A percentile compares a stretch with the other conserved stretches of the same genome.
phyloP scores from a whole-genome alignment of 2,113 vertebrate species.

The Poeciliopsis retropinna region DNA sequence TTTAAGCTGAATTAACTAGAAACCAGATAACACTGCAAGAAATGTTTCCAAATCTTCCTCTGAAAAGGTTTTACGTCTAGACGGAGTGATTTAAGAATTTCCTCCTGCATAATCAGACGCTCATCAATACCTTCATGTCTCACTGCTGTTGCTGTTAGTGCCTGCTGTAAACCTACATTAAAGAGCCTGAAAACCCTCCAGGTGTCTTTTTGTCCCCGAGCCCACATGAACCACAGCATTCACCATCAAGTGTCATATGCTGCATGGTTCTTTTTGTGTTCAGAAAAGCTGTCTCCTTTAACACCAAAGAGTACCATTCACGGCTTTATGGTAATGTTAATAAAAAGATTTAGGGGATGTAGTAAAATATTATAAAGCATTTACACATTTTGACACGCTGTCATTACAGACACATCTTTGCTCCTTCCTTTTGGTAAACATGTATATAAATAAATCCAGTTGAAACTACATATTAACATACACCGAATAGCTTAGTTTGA shows the following conservation, averaged over 20 bases:
- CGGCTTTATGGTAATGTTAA: slow-evolving; percentile 1
- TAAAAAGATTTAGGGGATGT: slow-evolving; percentile 1
- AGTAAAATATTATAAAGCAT: background rate
- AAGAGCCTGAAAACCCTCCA: slow-evolving; percentile 59
- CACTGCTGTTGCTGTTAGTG: slow-evolving; percentile 46
- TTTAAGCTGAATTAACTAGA: slow-evolving; percentile 71
- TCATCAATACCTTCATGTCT: slow-evolving; percentile 40
- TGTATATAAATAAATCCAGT: too few relatives aligned
- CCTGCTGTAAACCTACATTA: slow-evolving; percentile 55
- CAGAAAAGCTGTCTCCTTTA: background rate
- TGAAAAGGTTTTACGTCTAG: background rate
- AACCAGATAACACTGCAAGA: background rate
- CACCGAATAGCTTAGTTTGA: too few relatives aligned
- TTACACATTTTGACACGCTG: background rate
- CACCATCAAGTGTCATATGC: slow-evolving; percentile 67
- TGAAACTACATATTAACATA: too few relatives aligned
- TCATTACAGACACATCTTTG: too few relatives aligned
- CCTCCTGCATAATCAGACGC: slow-evolving; percentile 44
- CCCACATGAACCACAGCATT: slow-evolving; percentile 51
- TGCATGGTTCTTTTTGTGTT: slow-evolving; percentile 47
- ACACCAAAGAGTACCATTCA: slow-evolving; percentile 1
- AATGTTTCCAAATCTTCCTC: background rate
- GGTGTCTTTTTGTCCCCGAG: slow-evolving; percentile 64
- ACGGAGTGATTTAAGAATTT: slow-evolving; percentile 43
- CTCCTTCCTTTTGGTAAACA: background rate